Conservation (phyloP, 2,888 invertebrate species). For the Zaprionus bogoriensis region DNA sequence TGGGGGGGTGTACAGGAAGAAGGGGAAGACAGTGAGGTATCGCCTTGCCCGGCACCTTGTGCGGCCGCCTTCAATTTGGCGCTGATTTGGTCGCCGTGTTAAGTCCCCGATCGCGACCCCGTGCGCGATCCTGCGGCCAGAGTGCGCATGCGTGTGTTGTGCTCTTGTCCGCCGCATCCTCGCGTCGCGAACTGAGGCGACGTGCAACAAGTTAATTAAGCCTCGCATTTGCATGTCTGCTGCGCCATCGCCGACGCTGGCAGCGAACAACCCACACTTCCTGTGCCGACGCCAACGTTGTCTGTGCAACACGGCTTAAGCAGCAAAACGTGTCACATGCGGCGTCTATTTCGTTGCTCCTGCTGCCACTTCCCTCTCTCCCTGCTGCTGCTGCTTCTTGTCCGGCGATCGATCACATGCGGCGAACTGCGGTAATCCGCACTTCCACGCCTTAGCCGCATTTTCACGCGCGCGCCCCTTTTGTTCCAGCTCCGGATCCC, state of each 20-base stretch:
- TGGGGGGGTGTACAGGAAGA: too few species aligned
- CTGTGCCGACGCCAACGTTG: conserved; percentile 54
- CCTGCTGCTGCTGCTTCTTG: conserved; percentile 15
- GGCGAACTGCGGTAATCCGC: conserved; percentile 77
- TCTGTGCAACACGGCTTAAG: conserved; percentile 40
- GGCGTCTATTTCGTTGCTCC: conserved; percentile 51
- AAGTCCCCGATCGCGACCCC: not conserved
- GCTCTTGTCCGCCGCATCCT: conserved; percentile 31
- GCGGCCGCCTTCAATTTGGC: conserved; percentile 73
- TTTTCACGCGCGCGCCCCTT: conserved; percentile 71
- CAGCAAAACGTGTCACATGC: conserved; percentile 72
- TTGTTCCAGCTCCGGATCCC: conserved; percentile 35
- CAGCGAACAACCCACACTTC: conserved; percentile 70
- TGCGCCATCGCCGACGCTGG: conserved; percentile 27
- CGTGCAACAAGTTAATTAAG: conserved; percentile 82
- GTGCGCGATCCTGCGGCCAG: conserved; percentile 17
- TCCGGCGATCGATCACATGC: conserved; percentile 78
- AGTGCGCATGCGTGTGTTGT: conserved; percentile 76
- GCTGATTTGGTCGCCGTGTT: conserved; percentile 75
- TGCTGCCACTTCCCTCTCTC: conserved; percentile 11
- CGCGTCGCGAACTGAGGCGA: conserved; percentile 57
- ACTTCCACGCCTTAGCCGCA: conserved; percentile 78
- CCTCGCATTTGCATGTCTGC: conserved; percentile 80
- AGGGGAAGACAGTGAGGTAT: not conserved
- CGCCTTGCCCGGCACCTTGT: conserved; percentile 60